Conservation (phyloP, 2,797 vertebrate species). For the Kryptopterus vitreolus region DNA sequence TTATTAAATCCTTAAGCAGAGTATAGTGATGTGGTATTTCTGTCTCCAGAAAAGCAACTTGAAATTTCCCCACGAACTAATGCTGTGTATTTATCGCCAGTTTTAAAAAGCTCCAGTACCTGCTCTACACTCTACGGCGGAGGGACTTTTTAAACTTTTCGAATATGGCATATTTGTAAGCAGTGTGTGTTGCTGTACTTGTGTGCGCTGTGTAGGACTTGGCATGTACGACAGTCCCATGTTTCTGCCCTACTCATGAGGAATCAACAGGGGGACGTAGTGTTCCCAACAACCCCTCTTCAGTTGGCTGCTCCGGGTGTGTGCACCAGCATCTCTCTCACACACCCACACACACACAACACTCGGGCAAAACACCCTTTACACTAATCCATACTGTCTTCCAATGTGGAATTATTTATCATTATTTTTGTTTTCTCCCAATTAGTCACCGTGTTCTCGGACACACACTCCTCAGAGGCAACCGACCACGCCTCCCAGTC, state of each 20-base stretch:
- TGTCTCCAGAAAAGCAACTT: too few species aligned
- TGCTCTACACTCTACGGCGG: too few species aligned
- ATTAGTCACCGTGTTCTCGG: constrained; percentile 82
- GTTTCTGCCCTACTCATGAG: constrained; percentile 84
- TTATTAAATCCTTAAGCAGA: too few species aligned
- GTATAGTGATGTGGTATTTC: too few species aligned
- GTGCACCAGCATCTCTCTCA: background rate
- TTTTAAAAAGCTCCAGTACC: too few species aligned
- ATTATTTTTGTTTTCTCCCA: too few species aligned
- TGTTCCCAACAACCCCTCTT: constrained; percentile 88
- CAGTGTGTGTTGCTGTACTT: background rate
- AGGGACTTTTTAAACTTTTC: too few species aligned
- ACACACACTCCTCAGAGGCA: constrained; percentile 79
- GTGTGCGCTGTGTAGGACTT: constrained; percentile 73
- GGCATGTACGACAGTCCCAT: constrained; percentile 92
- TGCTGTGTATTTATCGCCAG: too few species aligned
- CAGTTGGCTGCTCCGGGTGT: constrained; percentile 89
- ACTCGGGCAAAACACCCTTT: background rate
- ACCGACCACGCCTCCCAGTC: constrained; percentile 90
- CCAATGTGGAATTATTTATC: too few species aligned
- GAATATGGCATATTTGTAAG: too few species aligned
- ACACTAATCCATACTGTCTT: background rate
- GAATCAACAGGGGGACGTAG: constrained; percentile 93
- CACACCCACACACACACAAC: background rate
- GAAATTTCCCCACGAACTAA: too few species aligned